Evolutionary conservation across 64 coral and sea anemone species (phyloP).

Genomic region (Astreopora myriophthalma): DNA sequence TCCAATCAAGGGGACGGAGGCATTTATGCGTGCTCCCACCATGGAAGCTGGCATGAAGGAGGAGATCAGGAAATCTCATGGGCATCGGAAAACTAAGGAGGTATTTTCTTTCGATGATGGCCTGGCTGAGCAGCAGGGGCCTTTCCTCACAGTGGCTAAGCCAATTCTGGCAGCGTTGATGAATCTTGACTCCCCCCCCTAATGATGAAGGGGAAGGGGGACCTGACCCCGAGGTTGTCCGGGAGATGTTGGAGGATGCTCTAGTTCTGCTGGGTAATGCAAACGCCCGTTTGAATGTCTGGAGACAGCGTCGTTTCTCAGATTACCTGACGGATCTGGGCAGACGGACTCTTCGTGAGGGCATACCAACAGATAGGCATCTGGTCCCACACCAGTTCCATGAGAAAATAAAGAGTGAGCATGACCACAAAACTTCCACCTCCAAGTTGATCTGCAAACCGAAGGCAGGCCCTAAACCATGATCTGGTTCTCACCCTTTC

Average conservation of each 20-base stretch:
- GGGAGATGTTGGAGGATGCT: slow-evolving; percentile 58
- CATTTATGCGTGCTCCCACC: too few species aligned
- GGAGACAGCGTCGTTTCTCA: slow-evolving; percentile 62
- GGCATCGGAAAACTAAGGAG: too few species aligned
- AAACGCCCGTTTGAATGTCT: slow-evolving; percentile 32
- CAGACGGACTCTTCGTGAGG: slow-evolving; percentile 34
- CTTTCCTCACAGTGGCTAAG: not conserved
- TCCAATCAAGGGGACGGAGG: too few species aligned
- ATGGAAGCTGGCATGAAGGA: too few species aligned
- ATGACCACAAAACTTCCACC: too few species aligned
- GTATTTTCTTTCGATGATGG: too few species aligned
- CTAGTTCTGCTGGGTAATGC: slow-evolving; percentile 49
- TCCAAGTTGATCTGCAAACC: slow-evolving; percentile 56
- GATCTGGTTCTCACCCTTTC: slow-evolving; percentile 19
- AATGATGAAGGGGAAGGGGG: slow-evolving; percentile 31
- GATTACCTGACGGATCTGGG: slow-evolving; percentile 58
- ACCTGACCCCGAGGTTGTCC: slow-evolving; percentile 46
- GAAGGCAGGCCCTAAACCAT: not conserved
- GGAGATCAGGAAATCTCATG: too few species aligned
- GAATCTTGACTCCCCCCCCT: not conserved
- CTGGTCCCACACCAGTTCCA: slow-evolving; percentile 56
- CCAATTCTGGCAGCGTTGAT: slow-evolving; percentile 14
- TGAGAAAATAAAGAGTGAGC: slow-evolving; percentile 45
- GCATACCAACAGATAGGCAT: slow-evolving; percentile 58
- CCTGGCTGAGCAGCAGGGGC: slow-evolving; percentile 24